phyloP scores from a whole-genome alignment of 2,888 invertebrate genomes.

The Byasa hedistus region DNA sequence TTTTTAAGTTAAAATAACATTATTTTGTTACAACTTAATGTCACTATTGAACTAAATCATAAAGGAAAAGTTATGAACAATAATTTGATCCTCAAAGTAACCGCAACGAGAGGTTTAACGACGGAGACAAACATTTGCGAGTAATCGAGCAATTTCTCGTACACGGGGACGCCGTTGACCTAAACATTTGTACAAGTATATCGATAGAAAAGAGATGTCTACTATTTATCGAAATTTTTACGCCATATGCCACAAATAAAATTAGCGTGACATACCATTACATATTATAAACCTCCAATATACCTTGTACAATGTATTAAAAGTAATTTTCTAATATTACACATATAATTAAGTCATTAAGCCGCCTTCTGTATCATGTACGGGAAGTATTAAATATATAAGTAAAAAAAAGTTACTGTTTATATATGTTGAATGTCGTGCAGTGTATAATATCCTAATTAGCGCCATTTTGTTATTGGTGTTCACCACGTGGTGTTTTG shows the following conservation, averaged over 20 bases:
- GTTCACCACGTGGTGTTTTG: no score
- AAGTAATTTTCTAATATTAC: no score
- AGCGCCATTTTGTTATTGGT: no score
- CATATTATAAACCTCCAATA: no score
- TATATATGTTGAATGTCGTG: no score
- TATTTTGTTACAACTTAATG: neutral
- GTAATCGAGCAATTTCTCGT: constrained; percentile 59
- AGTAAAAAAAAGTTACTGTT: no score
- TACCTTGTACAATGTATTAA: no score
- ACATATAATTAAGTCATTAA: no score
- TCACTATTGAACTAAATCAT: neutral
- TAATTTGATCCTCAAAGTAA: constrained; percentile 17
- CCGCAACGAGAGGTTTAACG: constrained; percentile 30
- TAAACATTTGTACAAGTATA: neutral
- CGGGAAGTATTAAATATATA: no score
- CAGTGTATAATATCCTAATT: no score
- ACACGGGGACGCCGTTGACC: constrained; percentile 5
- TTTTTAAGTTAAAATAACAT: neutral
- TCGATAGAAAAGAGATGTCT: constrained; percentile 11
- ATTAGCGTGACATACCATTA: no score
- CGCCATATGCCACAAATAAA: neutral
- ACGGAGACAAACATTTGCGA: constrained; percentile 53
- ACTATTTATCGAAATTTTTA: neutral
- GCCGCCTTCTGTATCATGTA: no score
- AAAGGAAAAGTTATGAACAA: constrained; percentile 8